These are phyloP conservation scores for Aphodius granarius DNA, from an alignment of 2,888 invertebrate species.

Conservation along the genomic window DNA sequence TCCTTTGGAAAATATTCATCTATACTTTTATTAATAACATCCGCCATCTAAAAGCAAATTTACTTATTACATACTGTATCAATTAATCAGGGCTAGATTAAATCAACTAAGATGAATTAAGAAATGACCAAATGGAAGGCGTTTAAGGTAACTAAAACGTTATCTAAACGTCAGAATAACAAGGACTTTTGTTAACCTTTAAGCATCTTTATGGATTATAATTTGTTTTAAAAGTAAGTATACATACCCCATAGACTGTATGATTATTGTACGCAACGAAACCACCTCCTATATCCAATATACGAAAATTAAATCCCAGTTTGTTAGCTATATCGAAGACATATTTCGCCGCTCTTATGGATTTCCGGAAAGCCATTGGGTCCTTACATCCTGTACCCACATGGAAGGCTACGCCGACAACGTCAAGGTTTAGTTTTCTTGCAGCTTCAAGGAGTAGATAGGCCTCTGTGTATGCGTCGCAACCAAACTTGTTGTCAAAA, in stretches of 20 bases:
- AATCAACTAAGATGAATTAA: too few relatives aligned
- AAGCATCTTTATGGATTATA: too few relatives aligned
- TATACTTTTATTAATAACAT: conserved; percentile 57
- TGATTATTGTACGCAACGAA: conserved; percentile 56
- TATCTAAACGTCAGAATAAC: too few relatives aligned
- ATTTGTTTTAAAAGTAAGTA: too few relatives aligned
- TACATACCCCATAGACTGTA: conserved; percentile 45
- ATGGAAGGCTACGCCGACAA: conserved; percentile 49
- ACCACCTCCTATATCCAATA: conserved; percentile 65
- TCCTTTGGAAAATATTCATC: conserved; percentile 58
- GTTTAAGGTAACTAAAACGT: too few relatives aligned
- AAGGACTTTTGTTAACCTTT: too few relatives aligned
- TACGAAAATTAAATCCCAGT: conserved; percentile 56
- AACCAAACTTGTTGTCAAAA: conserved; percentile 48
- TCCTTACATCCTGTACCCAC: conserved; percentile 49
- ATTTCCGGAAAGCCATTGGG: conserved; percentile 56
- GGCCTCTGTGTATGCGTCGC: conserved; percentile 42
- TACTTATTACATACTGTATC: not conserved
- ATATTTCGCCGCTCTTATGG: conserved; percentile 55
- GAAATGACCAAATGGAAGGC: too few relatives aligned
- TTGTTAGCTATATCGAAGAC: conserved; percentile 56
- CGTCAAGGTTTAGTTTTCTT: conserved; percentile 41
- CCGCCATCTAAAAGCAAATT: conserved; percentile 43
- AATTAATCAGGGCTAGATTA: too few relatives aligned
- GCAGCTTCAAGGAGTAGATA: conserved; percentile 39